A percentile compares a stretch with the other conserved stretches of the same genome.
Conservation (phyloP, 2,888 invertebrate species). For the Eristalis intricaria region DNA sequence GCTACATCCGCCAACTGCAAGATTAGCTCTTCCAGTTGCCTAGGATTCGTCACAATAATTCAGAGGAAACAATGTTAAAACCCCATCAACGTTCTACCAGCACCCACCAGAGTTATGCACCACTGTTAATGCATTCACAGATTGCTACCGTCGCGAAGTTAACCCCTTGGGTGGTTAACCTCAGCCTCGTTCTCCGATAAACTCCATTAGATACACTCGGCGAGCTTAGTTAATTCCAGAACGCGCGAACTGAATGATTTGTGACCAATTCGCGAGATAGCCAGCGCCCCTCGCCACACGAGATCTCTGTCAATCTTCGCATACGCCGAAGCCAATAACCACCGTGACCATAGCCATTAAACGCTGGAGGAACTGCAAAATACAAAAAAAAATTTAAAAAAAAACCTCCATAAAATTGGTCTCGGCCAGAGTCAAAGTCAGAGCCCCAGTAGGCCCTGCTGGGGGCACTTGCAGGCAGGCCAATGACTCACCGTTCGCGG, state of each 20-base stretch:
- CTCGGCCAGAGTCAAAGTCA: not conserved
- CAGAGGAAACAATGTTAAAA: too few relatives aligned
- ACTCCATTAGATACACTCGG: not conserved
- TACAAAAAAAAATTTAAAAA: not conserved
- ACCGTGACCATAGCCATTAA: not conserved
- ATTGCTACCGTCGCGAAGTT: not conserved
- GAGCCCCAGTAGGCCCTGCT: not conserved
- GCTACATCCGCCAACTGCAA: too few relatives aligned
- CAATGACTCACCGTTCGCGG: constrained; percentile 17
- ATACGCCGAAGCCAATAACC: not conserved
- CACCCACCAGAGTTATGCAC: too few relatives aligned
- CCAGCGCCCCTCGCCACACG: not conserved
- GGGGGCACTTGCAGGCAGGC: not conserved
- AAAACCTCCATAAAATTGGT: not conserved
- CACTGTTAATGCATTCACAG: not conserved
- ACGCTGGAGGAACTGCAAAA: not conserved
- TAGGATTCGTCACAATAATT: too few relatives aligned
- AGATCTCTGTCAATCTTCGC: not conserved
- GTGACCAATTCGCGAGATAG: not conserved
- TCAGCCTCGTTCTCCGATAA: not conserved
- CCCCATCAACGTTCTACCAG: too few relatives aligned
- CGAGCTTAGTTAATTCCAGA: not conserved
- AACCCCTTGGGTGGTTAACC: not conserved
- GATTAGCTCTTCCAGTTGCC: too few relatives aligned
- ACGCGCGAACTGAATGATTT: not conserved